Base-by-base conservation (phyloP, 2,888 invertebrate species). In the Halocaridina rubra region DNA sequence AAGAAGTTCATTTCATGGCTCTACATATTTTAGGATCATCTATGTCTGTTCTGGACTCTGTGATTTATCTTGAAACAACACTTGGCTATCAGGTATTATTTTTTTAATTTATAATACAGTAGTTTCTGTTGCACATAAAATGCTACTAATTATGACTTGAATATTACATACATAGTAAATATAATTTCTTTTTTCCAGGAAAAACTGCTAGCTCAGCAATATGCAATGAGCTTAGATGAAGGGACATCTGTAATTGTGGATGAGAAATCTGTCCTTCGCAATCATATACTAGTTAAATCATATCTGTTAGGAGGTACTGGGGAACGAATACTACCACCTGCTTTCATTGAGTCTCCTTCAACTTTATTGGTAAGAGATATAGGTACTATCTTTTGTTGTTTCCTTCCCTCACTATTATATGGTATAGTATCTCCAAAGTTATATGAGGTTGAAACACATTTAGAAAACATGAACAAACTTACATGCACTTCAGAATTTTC, bases 281-380 rank as follows among this genome's bases (percentile, higher is more conserved):
- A 84, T 29, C 84, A 84, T 61, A 84, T 84, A 29, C 67, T 84
- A 32, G 80, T 84, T 22, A 84, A 84, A 32, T 77, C 84, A 3
- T 84, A 80, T 59, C 19, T 84, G 7, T 32, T 84, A 22, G 84
- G 84, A 7, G 80, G 84, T 33, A 72, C 33, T 39, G 79, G 84
- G 3, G 84, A 84, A 61, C 39, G 80, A 59, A 64, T 30, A 32
- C 57, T 84, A 3, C 84, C 84, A 22, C 84, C 84, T 24, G 24
- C 67, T n/a, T 29, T 57, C 27, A 27, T 84, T 22, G 74, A 80
- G n/a, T 16, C 53, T 13, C 27, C 24, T 16, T n/a, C 78, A 57
- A 61, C 33, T 30, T 57, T 8, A 27, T 69, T 53, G 53, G 81
- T 81, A 57, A 81, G 75, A n/a, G 24, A 32, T 46, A 33, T 33